A percentile compares a stretch with the other conserved stretches of the same genome.
Evolutionary conservation across 1,140 invertebrate genomes (phyloP).

Genomic region (Ceratosolen solmsi): DNA sequence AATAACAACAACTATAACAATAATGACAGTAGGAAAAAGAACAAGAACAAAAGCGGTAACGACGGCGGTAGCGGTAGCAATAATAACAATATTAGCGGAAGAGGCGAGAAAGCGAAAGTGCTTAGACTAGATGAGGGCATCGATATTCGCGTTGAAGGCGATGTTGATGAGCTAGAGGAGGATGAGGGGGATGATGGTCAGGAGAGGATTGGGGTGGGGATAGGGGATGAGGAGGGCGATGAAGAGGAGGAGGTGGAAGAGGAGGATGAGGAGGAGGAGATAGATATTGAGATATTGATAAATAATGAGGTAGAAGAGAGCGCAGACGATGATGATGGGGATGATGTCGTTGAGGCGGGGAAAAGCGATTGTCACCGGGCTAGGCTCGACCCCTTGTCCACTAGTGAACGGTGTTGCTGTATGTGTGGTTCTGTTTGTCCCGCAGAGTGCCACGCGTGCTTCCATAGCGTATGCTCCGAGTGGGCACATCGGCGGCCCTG

Average conservation of each 20-base stretch:
- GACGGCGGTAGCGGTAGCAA: background rate
- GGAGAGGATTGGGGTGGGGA: background rate
- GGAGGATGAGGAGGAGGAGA: background rate
- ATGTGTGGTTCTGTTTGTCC: conserved; percentile 78
- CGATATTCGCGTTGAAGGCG: background rate
- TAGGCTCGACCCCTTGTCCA: background rate
- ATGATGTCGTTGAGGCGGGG: conserved; percentile 24
- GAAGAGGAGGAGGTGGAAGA: background rate
- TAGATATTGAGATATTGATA: background rate
- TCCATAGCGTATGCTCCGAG: conserved; percentile 77
- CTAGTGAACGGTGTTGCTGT: conserved; percentile 73
- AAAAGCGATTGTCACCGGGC: conserved; percentile 43
- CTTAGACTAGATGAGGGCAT: background rate
- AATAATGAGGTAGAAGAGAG: background rate
- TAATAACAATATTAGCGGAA: background rate
- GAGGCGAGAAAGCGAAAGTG: background rate
- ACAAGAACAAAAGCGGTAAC: background rate
- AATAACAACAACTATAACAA: background rate
- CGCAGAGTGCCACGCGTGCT: conserved; percentile 80
- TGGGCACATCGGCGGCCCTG: conserved; percentile 75
- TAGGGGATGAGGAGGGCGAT: background rate
- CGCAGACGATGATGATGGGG: background rate
- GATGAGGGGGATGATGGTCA: background rate
- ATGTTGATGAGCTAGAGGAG: background rate
- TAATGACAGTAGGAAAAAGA: background rate